phyloP scores from a whole-genome alignment of 2,888 invertebrate genomes.

The Clanis bilineata region DNA sequence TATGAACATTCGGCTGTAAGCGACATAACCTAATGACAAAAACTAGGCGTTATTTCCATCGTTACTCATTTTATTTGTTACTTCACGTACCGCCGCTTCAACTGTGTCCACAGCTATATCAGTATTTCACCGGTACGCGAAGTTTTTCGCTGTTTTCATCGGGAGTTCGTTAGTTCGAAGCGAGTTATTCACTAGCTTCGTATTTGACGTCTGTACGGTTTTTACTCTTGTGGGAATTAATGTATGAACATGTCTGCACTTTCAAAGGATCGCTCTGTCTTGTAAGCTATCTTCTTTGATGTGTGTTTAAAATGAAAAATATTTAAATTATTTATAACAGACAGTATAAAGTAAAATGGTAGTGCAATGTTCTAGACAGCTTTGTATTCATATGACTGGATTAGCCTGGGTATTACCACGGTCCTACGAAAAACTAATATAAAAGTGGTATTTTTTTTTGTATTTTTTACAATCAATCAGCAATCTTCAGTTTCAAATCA shows the following conservation, averaged over 20 bases:
- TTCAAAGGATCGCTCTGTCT: background rate
- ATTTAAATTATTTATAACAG: too few relatives aligned
- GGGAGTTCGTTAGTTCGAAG: conserved; percentile 51
- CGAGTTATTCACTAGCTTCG: conserved; percentile 23
- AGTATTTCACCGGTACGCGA: conserved; percentile 30
- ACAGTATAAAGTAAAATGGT: too few relatives aligned
- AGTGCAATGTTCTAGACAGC: too few relatives aligned
- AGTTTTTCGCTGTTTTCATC: conserved; percentile 36
- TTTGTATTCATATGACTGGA: too few relatives aligned
- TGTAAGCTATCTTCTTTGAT: background rate
- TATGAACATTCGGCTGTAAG: too few relatives aligned
- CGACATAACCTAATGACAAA: too few relatives aligned
- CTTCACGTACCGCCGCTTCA: background rate
- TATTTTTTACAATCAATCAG: too few relatives aligned
- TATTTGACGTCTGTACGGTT: conserved; percentile 10
- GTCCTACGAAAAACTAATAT: too few relatives aligned
- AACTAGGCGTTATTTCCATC: too few relatives aligned
- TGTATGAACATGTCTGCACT: background rate
- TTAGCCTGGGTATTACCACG: too few relatives aligned
- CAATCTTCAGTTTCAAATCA: too few relatives aligned
- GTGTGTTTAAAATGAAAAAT: background rate
- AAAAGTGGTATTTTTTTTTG: too few relatives aligned
- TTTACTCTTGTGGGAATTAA: conserved; percentile 13
- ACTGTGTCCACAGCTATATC: conserved; percentile 20
- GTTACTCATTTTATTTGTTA: background rate